Evolutionary conservation across 2,113 vertebrate genomes (phyloP).

Genomic region (Mohoua ochrocephala): DNA sequence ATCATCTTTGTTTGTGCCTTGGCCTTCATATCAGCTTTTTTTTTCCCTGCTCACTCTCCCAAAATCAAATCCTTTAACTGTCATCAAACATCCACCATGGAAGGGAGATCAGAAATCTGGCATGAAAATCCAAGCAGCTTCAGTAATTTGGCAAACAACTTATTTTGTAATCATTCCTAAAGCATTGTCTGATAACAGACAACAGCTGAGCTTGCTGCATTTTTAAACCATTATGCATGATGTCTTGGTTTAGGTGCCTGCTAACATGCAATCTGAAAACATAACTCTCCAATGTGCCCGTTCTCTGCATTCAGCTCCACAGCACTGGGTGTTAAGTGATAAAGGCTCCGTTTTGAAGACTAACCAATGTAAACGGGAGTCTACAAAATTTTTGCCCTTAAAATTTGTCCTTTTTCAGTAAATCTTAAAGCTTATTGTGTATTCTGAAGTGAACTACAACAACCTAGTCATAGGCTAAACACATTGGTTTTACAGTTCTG

Average conservation of each 20-base stretch:
- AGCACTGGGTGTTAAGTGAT: neutral
- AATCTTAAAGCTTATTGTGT: neutral
- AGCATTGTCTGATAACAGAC: neutral
- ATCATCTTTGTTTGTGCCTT: neutral
- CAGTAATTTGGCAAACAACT: neutral
- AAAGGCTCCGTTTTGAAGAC: neutral
- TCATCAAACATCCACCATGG: neutral
- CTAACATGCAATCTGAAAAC: neutral
- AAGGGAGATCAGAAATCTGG: neutral
- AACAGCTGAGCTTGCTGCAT: neutral
- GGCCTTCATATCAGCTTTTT: neutral
- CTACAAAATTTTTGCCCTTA: neutral
- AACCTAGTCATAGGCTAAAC: neutral
- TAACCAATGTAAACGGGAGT: fast-evolving
- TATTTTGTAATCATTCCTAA: neutral
- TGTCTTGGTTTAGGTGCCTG: neutral
- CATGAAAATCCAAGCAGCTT: neutral
- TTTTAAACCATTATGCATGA: neutral
- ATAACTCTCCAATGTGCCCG: neutral
- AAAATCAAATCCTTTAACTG: neutral
- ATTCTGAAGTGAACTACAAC: neutral
- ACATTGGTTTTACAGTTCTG: neutral
- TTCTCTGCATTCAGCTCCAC: neutral
- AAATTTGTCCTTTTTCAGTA: neutral
- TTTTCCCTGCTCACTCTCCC: neutral